Evolutionary conservation across 2,113 vertebrate genomes (phyloP).

Genomic region (Perca flavescens): DNA sequence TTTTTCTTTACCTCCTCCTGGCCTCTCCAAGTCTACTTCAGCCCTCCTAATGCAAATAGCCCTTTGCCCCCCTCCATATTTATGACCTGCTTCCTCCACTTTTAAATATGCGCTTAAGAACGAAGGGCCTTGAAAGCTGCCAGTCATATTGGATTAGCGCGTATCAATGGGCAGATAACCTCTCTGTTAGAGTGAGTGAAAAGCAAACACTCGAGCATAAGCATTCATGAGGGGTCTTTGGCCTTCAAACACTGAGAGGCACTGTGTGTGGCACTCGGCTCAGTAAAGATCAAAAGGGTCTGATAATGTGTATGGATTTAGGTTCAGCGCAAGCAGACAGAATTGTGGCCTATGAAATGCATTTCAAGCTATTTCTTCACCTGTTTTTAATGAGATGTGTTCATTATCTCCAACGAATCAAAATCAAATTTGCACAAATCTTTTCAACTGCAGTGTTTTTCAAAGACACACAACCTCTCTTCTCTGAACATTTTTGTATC

Average conservation of each 20-base stretch:
- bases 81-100: constrained; percentile 72
- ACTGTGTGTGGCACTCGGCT: constrained; percentile 66
- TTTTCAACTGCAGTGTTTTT: neutral
- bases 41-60: constrained; percentile 78
- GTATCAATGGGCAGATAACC: constrained; percentile 82
- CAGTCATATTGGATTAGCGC: constrained; percentile 78
- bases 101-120: constrained; percentile 80
- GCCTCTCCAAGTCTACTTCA: constrained; percentile 67
- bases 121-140: constrained; percentile 64
- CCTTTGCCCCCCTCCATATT: constrained; percentile 70
- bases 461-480: neutral
- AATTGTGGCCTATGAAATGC: constrained; percentile 2
- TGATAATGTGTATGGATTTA: constrained; percentile 65
- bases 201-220: constrained; percentile 75
- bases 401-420: constrained; percentile 23
- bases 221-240: constrained; percentile 68
- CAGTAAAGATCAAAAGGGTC: constrained; percentile 60
- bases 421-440: constrained; percentile 32
- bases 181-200: constrained; percentile 78
- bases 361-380: constrained; percentile 27
- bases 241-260: constrained; percentile 55
- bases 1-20: constrained; percentile 39
- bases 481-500: neutral
- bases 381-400: constrained; percentile 46
- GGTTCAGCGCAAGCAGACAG: constrained; percentile 24